Conservation (phyloP, 1,140 invertebrate genomes). For the Latrodectus geometricus region DNA sequence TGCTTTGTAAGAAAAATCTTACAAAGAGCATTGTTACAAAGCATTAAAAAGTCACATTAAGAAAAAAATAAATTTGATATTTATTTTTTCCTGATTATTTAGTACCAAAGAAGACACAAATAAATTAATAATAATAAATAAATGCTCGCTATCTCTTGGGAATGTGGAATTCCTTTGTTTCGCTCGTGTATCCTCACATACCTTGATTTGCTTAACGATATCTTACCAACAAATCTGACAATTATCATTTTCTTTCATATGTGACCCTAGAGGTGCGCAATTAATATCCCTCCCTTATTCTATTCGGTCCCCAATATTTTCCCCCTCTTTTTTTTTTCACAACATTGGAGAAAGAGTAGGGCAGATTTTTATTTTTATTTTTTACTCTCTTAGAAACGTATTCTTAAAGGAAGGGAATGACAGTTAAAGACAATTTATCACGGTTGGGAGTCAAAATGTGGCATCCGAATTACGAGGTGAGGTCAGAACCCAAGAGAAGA, state of each 20-base stretch:
- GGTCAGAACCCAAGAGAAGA: neutral
- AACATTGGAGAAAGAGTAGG: neutral
- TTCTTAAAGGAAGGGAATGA: neutral
- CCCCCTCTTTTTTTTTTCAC: neutral
- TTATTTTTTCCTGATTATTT: too few species aligned
- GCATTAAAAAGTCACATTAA: too few species aligned
- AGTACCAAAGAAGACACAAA: too few species aligned
- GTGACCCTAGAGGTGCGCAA: neutral
- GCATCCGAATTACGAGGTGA: neutral
- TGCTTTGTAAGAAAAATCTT: too few species aligned
- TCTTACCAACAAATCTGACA: neutral
- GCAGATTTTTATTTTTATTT: neutral
- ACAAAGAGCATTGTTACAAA: too few species aligned
- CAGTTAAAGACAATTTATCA: constrained; percentile 17
- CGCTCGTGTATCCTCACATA: too few species aligned
- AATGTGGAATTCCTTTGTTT: too few species aligned
- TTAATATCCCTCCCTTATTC: neutral
- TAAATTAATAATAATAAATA: too few species aligned
- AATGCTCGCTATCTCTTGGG: too few species aligned
- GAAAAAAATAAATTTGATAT: too few species aligned
- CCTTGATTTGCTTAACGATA: neutral
- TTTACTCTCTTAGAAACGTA: neutral
- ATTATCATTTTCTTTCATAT: neutral
- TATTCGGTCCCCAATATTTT: neutral
- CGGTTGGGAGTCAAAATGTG: constrained; percentile 17